Conservation (phyloP, 2,797 vertebrate genomes). For the Etheostoma perlongum region DNA sequence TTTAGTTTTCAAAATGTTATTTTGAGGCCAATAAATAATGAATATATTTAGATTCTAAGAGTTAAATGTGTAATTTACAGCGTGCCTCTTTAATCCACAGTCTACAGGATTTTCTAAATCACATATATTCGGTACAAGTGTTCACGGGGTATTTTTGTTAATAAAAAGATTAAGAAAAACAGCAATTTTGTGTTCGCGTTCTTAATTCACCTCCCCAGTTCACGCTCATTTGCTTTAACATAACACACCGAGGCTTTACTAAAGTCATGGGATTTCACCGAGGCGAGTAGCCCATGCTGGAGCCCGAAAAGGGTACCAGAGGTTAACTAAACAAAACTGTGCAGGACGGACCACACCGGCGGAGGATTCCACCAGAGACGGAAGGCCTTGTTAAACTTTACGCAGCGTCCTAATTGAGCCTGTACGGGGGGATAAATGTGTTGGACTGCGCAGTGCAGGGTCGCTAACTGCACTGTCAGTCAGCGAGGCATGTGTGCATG, state of each 20-base stretch:
- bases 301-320: constrained; percentile 86
- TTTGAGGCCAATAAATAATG: not conserved
- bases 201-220: constrained; percentile 34
- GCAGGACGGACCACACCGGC: constrained; percentile 94
- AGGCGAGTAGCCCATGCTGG: constrained; percentile 82
- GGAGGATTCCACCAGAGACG: constrained; percentile 87
- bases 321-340: constrained; percentile 96
- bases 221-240: constrained; percentile 64
- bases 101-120: not conserved
- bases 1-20: not conserved
- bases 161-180: constrained; percentile 47
- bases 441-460: constrained; percentile 30
- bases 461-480: constrained; percentile 74
- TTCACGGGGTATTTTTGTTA: constrained; percentile 4
- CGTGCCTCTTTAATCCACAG: not conserved
- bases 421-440: constrained; percentile 79
- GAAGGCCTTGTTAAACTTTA: constrained; percentile 88
- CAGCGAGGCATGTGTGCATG: constrained; percentile 35
- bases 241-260: constrained; percentile 67
- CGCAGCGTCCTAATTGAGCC: constrained; percentile 85
- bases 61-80: not conserved
- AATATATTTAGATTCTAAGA: not conserved
- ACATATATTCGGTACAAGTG: not conserved
- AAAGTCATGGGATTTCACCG: constrained; percentile 76
- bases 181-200: constrained; percentile 15